Evolutionary conservation across 2,797 vertebrate genomes (phyloP), one percentile per base, ranked within the genome.

Genomic region (Sus cebifrons): DNA sequence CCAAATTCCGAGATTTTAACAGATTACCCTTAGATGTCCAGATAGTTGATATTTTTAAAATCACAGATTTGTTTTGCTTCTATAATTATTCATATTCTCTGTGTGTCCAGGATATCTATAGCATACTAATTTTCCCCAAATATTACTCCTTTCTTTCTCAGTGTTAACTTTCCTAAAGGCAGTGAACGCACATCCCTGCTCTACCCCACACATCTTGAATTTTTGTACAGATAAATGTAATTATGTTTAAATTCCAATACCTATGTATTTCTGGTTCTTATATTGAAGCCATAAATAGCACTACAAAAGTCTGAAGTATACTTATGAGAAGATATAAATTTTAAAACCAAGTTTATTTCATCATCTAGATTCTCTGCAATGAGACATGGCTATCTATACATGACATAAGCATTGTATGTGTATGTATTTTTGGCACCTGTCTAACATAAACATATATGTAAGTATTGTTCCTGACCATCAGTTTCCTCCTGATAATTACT

Each of bases 321-420:
- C 25, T 68, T 20, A 91, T 21, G 27, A 79, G 64, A 96, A 64
- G 9, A 92, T 44, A 74, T 25, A 60, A 54, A 85, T 89, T 82
- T 95, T 56, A 68, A 65, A 93, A 7, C 40, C n/a, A 89, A n/a
- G 5, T 6, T 49, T 89, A 49, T 78, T 67, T 15, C 17, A 82
- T 49, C 25, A 64, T 40, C 1, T 65, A 44, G 3, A 60, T 10
- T 86, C 2, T 32, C 32, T 49, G 6, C 5, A 96, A 27, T 68
- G 25, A 86, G 6, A 89, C 49, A 77, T 44, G 71, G 9, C 62
- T 17, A 60, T 21, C 3, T 52, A 67, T 58, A 13, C 62, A 13
- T 74, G 73, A 62, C 16, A 91, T 67, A 79, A 29, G n/a, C 78
- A n/a, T 44, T 71, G 5, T 23, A 23, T 74, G 5, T 75, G 7